phyloP scores from a whole-genome alignment of 2,113 vertebrate genomes.

The Pteronura brasiliensis region DNA sequence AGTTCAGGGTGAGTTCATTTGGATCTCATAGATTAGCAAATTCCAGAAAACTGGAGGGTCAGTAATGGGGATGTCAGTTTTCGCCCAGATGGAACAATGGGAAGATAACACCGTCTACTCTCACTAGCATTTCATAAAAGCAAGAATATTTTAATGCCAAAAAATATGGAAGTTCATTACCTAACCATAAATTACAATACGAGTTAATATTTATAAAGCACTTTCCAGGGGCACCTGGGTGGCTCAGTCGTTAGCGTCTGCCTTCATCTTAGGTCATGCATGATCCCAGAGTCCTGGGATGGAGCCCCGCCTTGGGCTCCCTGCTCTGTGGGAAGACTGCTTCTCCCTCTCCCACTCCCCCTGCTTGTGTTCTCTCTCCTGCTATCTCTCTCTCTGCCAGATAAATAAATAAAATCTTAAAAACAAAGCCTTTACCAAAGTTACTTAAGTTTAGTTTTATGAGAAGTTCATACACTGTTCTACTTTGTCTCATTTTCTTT shows the following conservation, averaged over 20 bases:
- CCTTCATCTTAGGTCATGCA: too few relatives aligned
- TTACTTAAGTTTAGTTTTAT: not conserved
- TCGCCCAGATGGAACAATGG: not conserved
- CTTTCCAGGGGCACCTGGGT: not conserved
- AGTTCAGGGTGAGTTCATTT: not conserved
- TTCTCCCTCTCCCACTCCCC: too few relatives aligned
- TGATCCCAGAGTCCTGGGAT: too few relatives aligned
- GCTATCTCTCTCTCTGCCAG: too few relatives aligned
- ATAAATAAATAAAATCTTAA: too few relatives aligned
- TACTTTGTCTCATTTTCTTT: not conserved
- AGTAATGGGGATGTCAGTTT: not conserved
- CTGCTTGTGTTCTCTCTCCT: too few relatives aligned
- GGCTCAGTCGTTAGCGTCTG: too few relatives aligned
- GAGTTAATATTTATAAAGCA: not conserved
- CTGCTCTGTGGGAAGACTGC: too few relatives aligned
- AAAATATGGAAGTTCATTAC: not conserved
- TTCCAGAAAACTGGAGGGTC: not conserved
- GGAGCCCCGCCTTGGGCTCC: too few relatives aligned
- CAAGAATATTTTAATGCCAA: not conserved
- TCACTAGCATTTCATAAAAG: not conserved
- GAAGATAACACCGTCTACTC: not conserved
- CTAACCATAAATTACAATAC: not conserved
- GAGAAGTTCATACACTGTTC: not conserved
- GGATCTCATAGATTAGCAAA: not conserved
- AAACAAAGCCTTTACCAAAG: not conserved